Base-by-base conservation (phyloP, 2,113 vertebrate genomes). In the Anthoscopus minutus region DNA sequence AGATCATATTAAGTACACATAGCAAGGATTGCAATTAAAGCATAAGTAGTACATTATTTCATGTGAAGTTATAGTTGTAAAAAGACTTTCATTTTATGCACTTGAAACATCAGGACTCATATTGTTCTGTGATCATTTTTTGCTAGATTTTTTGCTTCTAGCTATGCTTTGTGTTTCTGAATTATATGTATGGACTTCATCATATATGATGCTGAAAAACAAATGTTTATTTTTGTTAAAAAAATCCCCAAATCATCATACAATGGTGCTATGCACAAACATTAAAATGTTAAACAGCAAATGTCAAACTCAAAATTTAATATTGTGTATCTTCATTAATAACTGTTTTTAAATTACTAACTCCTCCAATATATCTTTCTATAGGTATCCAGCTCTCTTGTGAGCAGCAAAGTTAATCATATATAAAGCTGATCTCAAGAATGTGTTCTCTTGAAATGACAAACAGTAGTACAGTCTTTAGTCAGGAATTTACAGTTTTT, bases 31-130 rank as follows among this genome's bases (percentile, higher is more conserved):
- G 12, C 50, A 74, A 15, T 95, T 96, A 96, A 83, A 65, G 9
- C 21, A 23, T 21, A 64, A 53, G 51, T 12, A 45, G 7, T 74
- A 78, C 14, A 47, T 89, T 64, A 83, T 77, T 96, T 70, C 13
- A 24, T 58, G 72, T 91, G 58, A 89, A 95, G 85, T 60, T 90
- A 37, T 69, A 86, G 53, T 83, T 42, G 81, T 86, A 86, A 95
- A 94, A 95, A 72, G 9, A 31, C 16, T 61, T 20, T 31, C 67
- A 77, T 91, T 78, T 48, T 62, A 48, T 91, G 65, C 76, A 91
- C 70, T 90, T 94, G 92, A 85, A 94, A 74, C 74, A 71, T 89
- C 64, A 80, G 47, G 21, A 92, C 42, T 76, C 27, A 72, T 58
- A 27, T 83, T 86, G 15, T 82, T 91, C 76, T 70, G 67, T 45